Conservation (phyloP, 2,113 vertebrate genomes). For the Nycticorax nycticorax region DNA sequence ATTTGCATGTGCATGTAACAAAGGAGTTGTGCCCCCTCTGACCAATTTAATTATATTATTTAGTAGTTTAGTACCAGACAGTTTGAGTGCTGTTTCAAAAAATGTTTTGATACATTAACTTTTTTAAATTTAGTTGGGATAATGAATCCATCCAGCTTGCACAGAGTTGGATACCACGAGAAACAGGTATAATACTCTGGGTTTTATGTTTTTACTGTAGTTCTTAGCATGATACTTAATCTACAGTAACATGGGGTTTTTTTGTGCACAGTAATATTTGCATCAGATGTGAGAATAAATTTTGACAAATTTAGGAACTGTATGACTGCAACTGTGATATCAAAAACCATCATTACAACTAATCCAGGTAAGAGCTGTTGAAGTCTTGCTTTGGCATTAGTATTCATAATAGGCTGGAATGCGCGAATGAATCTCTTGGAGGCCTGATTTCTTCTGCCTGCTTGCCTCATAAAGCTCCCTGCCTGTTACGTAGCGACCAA, state of each 20-base stretch:
- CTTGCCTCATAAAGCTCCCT: background rate
- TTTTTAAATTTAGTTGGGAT: slow-evolving; percentile 86
- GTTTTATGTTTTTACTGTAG: slow-evolving; percentile 11
- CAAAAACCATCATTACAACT: slow-evolving; percentile 93
- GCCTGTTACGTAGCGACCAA: background rate
- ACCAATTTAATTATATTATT: background rate
- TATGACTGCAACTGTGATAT: slow-evolving; percentile 90
- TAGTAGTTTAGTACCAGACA: background rate
- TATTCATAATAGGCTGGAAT: background rate
- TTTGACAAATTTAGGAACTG: slow-evolving; percentile 92
- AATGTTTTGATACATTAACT: background rate
- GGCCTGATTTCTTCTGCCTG: background rate
- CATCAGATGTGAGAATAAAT: slow-evolving; percentile 88
- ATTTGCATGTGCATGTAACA: background rate
- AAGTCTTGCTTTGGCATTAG: background rate
- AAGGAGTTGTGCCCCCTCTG: background rate
- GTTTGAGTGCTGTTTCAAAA: background rate
- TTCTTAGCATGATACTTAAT: background rate
- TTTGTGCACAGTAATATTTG: slow-evolving; percentile 88
- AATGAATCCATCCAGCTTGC: slow-evolving; percentile 88
- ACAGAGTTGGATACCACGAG: slow-evolving; percentile 84
- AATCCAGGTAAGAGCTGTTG: slow-evolving; percentile 86
- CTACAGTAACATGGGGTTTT: slow-evolving; percentile 1
- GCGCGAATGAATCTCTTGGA: background rate
- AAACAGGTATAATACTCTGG: slow-evolving; percentile 82